phyloP scores from a whole-genome alignment of 1,140 invertebrate genomes.

The Macrosteles quadrilineatus region DNA sequence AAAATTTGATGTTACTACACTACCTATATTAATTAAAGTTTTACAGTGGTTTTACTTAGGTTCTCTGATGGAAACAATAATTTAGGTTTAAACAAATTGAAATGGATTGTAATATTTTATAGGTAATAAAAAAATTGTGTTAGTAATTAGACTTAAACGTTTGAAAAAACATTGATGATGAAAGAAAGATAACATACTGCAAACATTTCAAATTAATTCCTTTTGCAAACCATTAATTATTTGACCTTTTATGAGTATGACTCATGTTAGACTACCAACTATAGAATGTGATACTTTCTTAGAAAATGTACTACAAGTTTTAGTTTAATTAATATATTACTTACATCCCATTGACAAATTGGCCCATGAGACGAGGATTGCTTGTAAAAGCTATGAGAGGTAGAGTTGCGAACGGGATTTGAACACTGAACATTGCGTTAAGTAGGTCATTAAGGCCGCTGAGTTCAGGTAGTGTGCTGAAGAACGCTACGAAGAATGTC shows the following conservation, averaged over 20 bases:
- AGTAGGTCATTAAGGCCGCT: slow-evolving; percentile 85
- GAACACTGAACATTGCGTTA: slow-evolving; percentile 87
- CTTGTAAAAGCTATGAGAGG: slow-evolving; percentile 91
- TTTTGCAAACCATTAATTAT: background rate
- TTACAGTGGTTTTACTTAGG: too few relatives aligned
- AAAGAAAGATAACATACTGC: too few relatives aligned
- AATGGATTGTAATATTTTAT: too few relatives aligned
- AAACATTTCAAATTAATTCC: too few relatives aligned
- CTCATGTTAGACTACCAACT: slow-evolving; percentile 34
- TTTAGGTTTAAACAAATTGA: too few relatives aligned
- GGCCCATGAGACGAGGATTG: slow-evolving; percentile 78
- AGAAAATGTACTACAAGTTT: slow-evolving; percentile 20
- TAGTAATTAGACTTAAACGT: too few relatives aligned
- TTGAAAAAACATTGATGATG: too few relatives aligned
- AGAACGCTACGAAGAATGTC: slow-evolving; percentile 81
- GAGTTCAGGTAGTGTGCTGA: slow-evolving; percentile 70
- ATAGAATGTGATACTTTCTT: slow-evolving; percentile 16
- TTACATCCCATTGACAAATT: slow-evolving; percentile 75
- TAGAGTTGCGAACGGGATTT: slow-evolving; percentile 80
- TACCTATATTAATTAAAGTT: too few relatives aligned
- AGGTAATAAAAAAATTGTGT: too few relatives aligned
- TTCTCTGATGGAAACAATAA: too few relatives aligned
- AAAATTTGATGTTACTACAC: too few relatives aligned
- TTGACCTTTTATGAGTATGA: background rate
- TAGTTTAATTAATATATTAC: slow-evolving; percentile 41